Conservation (phyloP, 2,888 invertebrate genomes). For the Apamea sordens region DNA sequence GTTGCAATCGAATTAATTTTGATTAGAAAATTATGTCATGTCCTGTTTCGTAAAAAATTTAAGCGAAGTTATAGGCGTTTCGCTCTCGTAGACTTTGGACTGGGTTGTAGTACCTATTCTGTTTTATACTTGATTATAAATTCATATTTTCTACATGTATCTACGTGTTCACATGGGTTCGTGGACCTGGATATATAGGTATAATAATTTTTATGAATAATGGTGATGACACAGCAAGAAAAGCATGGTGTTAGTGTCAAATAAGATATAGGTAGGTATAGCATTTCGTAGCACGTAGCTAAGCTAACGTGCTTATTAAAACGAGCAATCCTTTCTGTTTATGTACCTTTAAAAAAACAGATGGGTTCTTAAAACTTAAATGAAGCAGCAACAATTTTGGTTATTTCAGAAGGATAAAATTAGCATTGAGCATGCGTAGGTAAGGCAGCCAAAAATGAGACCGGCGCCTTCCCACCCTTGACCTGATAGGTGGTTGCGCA, state of each 20-base stretch:
- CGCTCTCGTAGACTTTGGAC: slow-evolving; percentile 43
- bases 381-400: slow-evolving; percentile 34
- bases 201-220: slow-evolving; percentile 13
- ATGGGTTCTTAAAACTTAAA: neutral
- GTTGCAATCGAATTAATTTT: slow-evolving; percentile 51
- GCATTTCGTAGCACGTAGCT: neutral
- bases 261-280: neutral
- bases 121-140: slow-evolving; percentile 15
- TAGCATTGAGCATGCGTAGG: slow-evolving; percentile 74
- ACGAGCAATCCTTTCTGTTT: neutral
- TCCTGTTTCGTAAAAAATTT: slow-evolving; percentile 41
- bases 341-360: neutral
- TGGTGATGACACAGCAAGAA: neutral
- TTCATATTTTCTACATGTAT: slow-evolving; percentile 10
- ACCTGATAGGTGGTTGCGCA: slow-evolving; percentile 84
- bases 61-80: slow-evolving; percentile 14
- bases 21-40: slow-evolving; percentile 43
- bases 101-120: neutral
- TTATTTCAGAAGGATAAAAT: slow-evolving; percentile 70
- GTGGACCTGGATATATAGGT: slow-evolving; percentile 17
- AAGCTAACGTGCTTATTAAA: neutral
- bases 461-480: slow-evolving; percentile 85
- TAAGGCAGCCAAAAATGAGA: slow-evolving; percentile 84
- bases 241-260: neutral
- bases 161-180: slow-evolving; percentile 26